Evolutionary conservation across 2,888 invertebrate genomes (phyloP), one percentile per base, ranked within the genome.

Genomic region (Amphipyra tragopoginis): DNA sequence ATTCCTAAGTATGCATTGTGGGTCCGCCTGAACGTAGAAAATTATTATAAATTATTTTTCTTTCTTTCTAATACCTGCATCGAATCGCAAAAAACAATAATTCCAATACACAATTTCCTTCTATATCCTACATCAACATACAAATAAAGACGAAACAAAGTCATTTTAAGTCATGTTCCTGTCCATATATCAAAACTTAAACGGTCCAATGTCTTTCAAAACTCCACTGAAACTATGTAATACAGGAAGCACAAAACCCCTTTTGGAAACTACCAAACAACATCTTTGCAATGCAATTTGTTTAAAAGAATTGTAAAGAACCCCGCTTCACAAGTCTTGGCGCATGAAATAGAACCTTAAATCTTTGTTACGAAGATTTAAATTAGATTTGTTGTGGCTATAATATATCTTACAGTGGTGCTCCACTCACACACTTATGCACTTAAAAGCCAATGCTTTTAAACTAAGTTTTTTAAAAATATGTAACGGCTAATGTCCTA

Each of bases 271-370:
- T 81, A 79, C 83, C 79, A 77, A 86, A 85, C 86, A 85, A 82
- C 85, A 83, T 85, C 83, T 86, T 79, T 77, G 72, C 84, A 82
- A 82, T 77, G 77, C 85, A 86, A 86, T 87, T 86, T 86, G 85
- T 85, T 86, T 84, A 81, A 82, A 83, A 85, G 85, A 84, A 83
- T 82, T 79, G 81, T 81, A 80, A 80, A 82, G 81, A 81, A 81
- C 78, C 80, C 72, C 71, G 70, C 65, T 72, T 48, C 50, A 47
- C 51, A 66, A 60, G 34, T 51, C 34, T 39, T 5, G 15, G 4
- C 50, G 60, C 7, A n/a, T 38, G n/a, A 81, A 67, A 77, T 60
- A 62, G 34, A 58, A 66, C 75, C 63, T 51, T 82, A 77, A 61
- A 50, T 55, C 10, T 42, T 21, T 11, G 14, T 34, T 0, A 1